These are phyloP conservation scores for Acanthosepion lycidas DNA, from an alignment of 2,888 invertebrate genomes.

Conservation along the genomic window DNA sequence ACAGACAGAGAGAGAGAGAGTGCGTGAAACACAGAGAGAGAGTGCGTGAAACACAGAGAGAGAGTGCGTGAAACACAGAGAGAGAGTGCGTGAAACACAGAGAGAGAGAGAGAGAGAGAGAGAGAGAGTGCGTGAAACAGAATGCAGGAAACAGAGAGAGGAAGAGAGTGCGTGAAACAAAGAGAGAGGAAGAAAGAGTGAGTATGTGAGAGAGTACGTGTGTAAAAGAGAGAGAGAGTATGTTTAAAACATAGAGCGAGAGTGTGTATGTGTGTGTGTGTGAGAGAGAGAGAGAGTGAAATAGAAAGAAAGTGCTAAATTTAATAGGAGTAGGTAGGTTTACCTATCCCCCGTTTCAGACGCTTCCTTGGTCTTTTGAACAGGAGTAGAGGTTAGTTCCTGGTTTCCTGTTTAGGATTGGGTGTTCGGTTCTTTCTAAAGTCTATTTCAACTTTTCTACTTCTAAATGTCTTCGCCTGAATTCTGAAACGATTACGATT, in stretches of 20 bases:
- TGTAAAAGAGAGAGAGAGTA: background rate
- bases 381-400: too few species aligned
- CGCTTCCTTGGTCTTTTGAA: too few species aligned
- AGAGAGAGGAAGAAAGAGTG: background rate
- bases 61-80: background rate
- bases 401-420: too few species aligned
- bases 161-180: background rate
- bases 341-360: too few species aligned
- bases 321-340: too few species aligned
- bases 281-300: background rate
- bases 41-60: background rate
- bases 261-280: background rate
- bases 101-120: background rate
- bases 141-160: background rate
- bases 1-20: too few species aligned
- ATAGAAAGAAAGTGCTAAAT: background rate
- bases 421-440: too few species aligned
- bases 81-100: background rate
- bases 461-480: too few species aligned
- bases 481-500: too few species aligned
- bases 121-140: background rate
- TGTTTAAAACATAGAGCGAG: too few species aligned
- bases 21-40: too few species aligned
- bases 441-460: too few species aligned
- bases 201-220: background rate